Evolutionary conservation across 2,888 invertebrate genomes (phyloP).

Genomic region (Abscondita cerata): DNA sequence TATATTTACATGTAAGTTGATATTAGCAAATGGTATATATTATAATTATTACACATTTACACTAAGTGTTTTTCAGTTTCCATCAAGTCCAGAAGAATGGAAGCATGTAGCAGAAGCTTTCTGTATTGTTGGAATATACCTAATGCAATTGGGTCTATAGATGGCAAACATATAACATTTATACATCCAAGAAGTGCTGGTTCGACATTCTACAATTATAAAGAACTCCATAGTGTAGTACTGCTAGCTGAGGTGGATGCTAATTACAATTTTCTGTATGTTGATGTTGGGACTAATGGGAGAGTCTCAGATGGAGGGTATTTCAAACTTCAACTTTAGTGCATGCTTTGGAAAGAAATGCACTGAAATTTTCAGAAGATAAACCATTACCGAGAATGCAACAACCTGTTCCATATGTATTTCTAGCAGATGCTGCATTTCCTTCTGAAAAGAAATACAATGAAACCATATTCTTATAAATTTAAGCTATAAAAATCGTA

Average conservation of each 20-base stretch:
- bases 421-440: constrained; percentile 45
- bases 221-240: constrained; percentile 39
- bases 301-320: constrained; percentile 12
- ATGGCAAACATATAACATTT: constrained; percentile 42
- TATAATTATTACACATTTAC: too few species aligned
- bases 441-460: constrained; percentile 24
- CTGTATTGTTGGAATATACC: neutral
- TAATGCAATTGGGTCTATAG: constrained; percentile 19
- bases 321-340: neutral
- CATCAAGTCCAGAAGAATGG: too few species aligned
- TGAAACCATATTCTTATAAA: constrained; percentile 44
- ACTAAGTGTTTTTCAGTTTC: too few species aligned
- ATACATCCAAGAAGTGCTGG: constrained; percentile 38
- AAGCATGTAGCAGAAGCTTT: neutral
- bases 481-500: too few species aligned
- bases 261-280: constrained; percentile 28
- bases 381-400: constrained; percentile 33
- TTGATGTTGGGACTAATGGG: constrained; percentile 41
- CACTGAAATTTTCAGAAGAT: constrained; percentile 24
- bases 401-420: constrained; percentile 20
- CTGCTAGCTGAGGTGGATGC: constrained; percentile 21
- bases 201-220: constrained; percentile 43
- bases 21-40: too few species aligned
- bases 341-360: neutral
- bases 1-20: too few species aligned